These are phyloP conservation scores for Erebia aethiops DNA, from an alignment of 2,888 invertebrate genomes.

Conservation along the genomic window DNA sequence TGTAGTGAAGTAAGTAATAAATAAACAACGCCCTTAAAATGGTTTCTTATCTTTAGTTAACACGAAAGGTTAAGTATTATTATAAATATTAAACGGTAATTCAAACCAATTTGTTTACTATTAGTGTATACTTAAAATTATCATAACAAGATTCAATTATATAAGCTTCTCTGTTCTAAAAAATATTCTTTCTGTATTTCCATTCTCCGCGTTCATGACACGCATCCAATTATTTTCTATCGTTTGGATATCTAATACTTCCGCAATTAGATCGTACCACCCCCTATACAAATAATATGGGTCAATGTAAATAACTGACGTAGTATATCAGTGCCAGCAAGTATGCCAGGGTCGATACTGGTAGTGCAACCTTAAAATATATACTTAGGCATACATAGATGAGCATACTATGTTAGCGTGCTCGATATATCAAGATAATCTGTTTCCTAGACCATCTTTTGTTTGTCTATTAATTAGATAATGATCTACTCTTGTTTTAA, in stretches of 20 bases:
- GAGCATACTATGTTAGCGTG: constrained; percentile 2
- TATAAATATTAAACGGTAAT: not conserved
- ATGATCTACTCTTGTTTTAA: not conserved
- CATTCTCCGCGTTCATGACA: too few species aligned
- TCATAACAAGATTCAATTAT: too few species aligned
- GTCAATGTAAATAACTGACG: not conserved
- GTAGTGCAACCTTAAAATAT: constrained; percentile 6
- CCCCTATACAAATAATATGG: constrained; percentile 5
- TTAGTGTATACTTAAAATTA: too few species aligned
- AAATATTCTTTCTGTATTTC: too few species aligned
- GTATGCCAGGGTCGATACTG: constrained; percentile 23
- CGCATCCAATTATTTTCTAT: too few species aligned
- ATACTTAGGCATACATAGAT: not conserved
- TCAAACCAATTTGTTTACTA: too few species aligned
- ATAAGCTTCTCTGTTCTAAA: too few species aligned
- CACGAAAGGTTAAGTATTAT: not conserved
- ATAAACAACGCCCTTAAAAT: not conserved
- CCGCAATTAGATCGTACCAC: not conserved
- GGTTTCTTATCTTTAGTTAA: not conserved
- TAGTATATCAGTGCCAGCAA: constrained; percentile 10
- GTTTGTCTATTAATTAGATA: constrained; percentile 7
- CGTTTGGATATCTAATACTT: too few species aligned
- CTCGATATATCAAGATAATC: constrained; percentile 15
- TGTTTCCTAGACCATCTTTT: constrained; percentile 26
- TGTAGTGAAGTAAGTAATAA: not conserved